Evolutionary conservation across 2,888 invertebrate genomes (phyloP).

Genomic region (Euplexia lucipara): DNA sequence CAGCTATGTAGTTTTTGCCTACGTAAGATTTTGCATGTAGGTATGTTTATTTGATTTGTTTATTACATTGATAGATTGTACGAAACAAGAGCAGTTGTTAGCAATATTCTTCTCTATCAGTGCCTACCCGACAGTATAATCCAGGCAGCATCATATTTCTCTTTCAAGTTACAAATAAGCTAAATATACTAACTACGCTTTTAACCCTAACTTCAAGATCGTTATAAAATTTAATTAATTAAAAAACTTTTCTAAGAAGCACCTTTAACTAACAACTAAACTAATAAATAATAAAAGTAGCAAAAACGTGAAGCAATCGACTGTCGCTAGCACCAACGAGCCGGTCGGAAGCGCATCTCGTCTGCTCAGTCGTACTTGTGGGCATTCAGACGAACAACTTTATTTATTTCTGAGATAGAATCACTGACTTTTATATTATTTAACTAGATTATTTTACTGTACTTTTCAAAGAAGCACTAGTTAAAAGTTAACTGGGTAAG

Average conservation of each 20-base stretch:
- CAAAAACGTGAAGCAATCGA: background rate
- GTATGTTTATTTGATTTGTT: too few species aligned
- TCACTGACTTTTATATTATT: background rate
- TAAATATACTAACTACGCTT: background rate
- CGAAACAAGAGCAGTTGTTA: too few species aligned
- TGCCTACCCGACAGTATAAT: too few species aligned
- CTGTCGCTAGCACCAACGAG: background rate
- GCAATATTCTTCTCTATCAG: too few species aligned
- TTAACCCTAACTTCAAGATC: background rate
- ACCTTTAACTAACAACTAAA: background rate
- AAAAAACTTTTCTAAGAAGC: too few species aligned
- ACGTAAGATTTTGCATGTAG: too few species aligned
- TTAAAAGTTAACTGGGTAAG: background rate
- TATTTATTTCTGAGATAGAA: background rate
- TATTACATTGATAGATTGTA: too few species aligned
- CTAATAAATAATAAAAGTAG: background rate
- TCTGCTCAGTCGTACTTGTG: background rate
- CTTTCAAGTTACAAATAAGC: background rate
- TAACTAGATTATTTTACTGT: conserved; percentile 9
- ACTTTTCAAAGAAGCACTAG: background rate
- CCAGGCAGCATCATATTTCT: background rate
- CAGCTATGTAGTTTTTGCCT: too few species aligned
- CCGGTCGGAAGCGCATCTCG: background rate
- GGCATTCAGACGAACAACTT: conserved; percentile 1
- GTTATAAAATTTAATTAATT: too few species aligned